Percentiles rank a stretch among this genome's conserved stretches.
phyloP scores from a whole-genome alignment of 2,113 vertebrate genomes.

The Drymodes brunneopygia region DNA sequence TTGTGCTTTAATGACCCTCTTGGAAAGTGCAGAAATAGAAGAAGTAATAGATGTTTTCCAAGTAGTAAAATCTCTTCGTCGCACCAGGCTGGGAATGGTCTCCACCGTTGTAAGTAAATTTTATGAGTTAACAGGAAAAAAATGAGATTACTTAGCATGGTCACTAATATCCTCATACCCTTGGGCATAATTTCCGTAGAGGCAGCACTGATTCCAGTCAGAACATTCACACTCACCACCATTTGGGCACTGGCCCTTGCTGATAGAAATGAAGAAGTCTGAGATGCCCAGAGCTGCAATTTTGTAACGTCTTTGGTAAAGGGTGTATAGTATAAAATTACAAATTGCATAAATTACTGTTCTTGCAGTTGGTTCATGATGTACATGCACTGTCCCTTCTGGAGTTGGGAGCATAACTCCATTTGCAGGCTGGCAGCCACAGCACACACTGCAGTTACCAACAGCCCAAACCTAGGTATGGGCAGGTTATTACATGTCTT shows the following conservation, averaged over 20 bases:
- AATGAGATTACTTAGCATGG: not conserved
- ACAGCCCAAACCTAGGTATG: not conserved
- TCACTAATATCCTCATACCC: not conserved
- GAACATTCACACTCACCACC: not conserved
- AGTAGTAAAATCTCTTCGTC: constrained; percentile 85
- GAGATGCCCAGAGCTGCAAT: not conserved
- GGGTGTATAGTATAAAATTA: not conserved
- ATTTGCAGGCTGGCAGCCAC: not conserved
- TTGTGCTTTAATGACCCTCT: constrained; percentile 87
- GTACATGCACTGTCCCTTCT: not conserved
- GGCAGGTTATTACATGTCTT: not conserved
- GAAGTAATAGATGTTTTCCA: constrained; percentile 92
- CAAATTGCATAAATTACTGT: not conserved
- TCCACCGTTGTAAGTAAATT: constrained; percentile 77
- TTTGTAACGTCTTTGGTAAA: not conserved
- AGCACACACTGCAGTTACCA: not conserved
- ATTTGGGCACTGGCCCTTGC: not conserved
- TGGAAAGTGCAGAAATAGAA: constrained; percentile 88
- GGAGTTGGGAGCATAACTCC: not conserved
- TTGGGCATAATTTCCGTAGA: not conserved
- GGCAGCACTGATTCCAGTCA: not conserved
- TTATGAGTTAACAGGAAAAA: not conserved
- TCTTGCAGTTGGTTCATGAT: not conserved
- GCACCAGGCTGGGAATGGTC: constrained; percentile 80
- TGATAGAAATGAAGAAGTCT: not conserved